phyloP scores from a whole-genome alignment of 1,140 invertebrate species.

The Leptinotarsa defecta region DNA sequence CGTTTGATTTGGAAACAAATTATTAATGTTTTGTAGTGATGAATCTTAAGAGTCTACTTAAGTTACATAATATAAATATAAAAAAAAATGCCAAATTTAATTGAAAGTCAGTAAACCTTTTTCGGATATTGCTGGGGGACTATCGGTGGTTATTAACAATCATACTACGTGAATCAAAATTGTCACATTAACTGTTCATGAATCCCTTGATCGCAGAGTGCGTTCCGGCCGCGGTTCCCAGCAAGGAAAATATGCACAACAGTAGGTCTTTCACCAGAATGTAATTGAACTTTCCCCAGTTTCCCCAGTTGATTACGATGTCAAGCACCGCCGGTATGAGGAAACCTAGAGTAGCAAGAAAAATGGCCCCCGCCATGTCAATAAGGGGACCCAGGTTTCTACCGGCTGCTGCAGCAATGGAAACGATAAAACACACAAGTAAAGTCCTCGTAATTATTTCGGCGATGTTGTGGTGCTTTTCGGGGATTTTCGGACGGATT shows the following conservation, averaged over 20 bases:
- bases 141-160: too few species aligned
- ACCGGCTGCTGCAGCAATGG: constrained; percentile 74
- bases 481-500: constrained; percentile 56
- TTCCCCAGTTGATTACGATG: constrained; percentile 68
- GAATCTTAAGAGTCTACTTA: too few species aligned
- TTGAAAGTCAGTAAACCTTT: too few species aligned
- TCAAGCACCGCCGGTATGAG: constrained; percentile 85
- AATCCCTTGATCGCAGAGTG: constrained; percentile 36
- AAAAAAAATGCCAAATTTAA: too few species aligned
- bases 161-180: too few species aligned
- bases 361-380: constrained; percentile 87
- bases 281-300: constrained; percentile 63
- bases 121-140: too few species aligned
- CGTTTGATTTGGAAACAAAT: too few species aligned
- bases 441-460: constrained; percentile 69
- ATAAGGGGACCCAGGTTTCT: constrained; percentile 85
- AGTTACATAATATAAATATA: too few species aligned
- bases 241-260: constrained; percentile 64
- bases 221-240: constrained; percentile 67
- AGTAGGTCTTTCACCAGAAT: constrained; percentile 69
- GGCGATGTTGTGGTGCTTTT: constrained; percentile 64
- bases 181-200: background rate
- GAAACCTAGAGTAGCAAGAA: constrained; percentile 84
- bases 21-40: too few species aligned
- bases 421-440: constrained; percentile 67